These are phyloP conservation scores for Macrotis lagotis DNA, from an alignment of 2,113 vertebrate genomes.

Conservation along the genomic window DNA sequence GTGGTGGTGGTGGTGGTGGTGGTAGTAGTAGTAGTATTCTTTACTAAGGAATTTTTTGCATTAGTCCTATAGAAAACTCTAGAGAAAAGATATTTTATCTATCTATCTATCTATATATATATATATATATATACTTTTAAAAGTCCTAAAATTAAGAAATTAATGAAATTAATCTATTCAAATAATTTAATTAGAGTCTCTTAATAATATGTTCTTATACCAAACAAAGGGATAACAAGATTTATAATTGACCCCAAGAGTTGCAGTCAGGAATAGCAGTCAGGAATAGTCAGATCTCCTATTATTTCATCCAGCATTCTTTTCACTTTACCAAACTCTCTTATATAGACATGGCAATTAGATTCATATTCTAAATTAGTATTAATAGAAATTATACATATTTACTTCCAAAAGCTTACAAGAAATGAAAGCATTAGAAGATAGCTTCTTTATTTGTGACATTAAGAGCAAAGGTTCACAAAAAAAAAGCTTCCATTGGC, in stretches of 20 bases:
- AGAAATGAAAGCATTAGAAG: background rate
- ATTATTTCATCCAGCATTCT: background rate
- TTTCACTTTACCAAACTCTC: background rate
- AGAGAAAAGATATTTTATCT: too few species aligned
- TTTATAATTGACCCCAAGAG: background rate
- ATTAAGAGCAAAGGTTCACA: background rate
- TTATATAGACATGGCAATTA: background rate
- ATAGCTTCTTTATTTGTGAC: background rate
- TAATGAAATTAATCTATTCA: background rate
- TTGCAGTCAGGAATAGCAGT: background rate
- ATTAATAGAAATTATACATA: background rate
- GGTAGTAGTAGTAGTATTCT: too few species aligned
- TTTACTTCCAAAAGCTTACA: background rate
- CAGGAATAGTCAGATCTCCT: too few species aligned
- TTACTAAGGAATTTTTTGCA: background rate
- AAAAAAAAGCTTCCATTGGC: background rate
- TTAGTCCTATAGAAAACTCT: slow-evolving; percentile 7
- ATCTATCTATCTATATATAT: too few species aligned
- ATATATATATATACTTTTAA: too few species aligned
- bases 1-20: too few species aligned
- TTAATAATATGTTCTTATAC: background rate
- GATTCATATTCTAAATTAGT: background rate
- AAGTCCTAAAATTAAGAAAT: background rate
- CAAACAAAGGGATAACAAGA: background rate
- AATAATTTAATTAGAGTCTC: background rate